Evolutionary conservation across 2,888 invertebrate species (phyloP).

Genomic region (Magallana nippona): DNA sequence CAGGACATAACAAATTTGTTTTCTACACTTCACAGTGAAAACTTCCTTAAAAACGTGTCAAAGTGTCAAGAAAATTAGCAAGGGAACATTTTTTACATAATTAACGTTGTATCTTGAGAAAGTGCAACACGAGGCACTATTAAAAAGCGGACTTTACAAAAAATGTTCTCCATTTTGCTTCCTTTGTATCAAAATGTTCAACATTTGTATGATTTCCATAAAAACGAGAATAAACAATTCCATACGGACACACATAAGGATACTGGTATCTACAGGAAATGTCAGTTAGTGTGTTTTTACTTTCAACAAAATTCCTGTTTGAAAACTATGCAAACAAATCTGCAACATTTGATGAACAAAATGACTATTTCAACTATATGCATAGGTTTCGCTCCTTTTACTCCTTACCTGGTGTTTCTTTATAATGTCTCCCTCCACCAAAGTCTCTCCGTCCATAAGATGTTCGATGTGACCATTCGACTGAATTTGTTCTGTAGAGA

Average conservation of each 20-base stretch:
- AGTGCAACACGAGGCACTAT: background rate
- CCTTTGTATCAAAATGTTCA: too few relatives aligned
- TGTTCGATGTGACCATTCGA: background rate
- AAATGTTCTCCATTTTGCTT: too few relatives aligned
- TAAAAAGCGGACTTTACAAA: too few relatives aligned
- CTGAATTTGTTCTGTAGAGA: slow-evolving; percentile 10
- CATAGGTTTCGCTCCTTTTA: background rate
- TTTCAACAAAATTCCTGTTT: too few relatives aligned
- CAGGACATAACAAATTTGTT: background rate
- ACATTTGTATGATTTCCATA: too few relatives aligned
- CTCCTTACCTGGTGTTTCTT: background rate
- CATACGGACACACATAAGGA: background rate
- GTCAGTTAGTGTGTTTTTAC: too few relatives aligned
- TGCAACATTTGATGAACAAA: too few relatives aligned
- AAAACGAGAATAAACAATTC: too few relatives aligned
- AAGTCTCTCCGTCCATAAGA: slow-evolving; percentile 21
- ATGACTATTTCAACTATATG: too few relatives aligned
- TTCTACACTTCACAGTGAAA: background rate
- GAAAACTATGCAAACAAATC: too few relatives aligned
- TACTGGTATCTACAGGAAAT: too few relatives aligned
- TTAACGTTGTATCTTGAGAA: background rate
- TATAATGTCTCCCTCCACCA: slow-evolving; percentile 23
- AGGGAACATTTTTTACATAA: background rate
- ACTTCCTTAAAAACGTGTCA: slow-evolving; percentile 17
- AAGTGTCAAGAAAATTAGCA: background rate